Evolutionary conservation across 2,113 vertebrate genomes (phyloP), one percentile per base, ranked within the genome.

Genomic region (Macheiramphus alcinus): DNA sequence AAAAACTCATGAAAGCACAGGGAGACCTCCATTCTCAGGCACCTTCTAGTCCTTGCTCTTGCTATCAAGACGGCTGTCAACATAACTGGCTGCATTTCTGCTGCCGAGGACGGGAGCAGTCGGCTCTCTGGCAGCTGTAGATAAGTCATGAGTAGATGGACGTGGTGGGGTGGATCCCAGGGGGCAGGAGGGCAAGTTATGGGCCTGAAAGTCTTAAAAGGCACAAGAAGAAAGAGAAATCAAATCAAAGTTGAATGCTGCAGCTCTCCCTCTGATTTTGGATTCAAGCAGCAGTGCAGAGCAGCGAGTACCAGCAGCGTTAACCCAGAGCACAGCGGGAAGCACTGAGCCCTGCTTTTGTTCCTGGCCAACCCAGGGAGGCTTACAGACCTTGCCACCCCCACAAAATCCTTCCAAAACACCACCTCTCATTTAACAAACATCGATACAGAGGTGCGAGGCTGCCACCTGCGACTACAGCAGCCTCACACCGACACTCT

Each of bases 391-490:
- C 83, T 61, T 3, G 1, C 32, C 59, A 55, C 40, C 18, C 59
- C 80, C 36, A 3, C 4, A 0, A 59, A 72, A 40, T 15, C 88
- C 53, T 62, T 43, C 53, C 48, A 11, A 80, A 79, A 61, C 34
- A 23, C 16, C 7, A 42, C 34, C 47, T 58, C 45, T 23, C 38
- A 1, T n/a, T 66, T 58, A 66, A 26, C 26, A 22, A 48, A 32
- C 23, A 5, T 1, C 0, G 2, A 38, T 2, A 7, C 16, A 40
- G 55, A 9, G 56, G 21, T 9, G 16, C 0, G 1, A 61, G 53
- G 3, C 13, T 6, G 48, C 48, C 73, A 32, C 62, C 84, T 26
- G 26, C 4, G 1, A 61, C 59, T 2, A 19, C 86, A 34, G 72
- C 81, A 91, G 74, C 83, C 48, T 43, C 27, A 19, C 32, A 13